phyloP scores from a whole-genome alignment of 2,888 invertebrate genomes.

The Poecilobothrus nobilitatus region DNA sequence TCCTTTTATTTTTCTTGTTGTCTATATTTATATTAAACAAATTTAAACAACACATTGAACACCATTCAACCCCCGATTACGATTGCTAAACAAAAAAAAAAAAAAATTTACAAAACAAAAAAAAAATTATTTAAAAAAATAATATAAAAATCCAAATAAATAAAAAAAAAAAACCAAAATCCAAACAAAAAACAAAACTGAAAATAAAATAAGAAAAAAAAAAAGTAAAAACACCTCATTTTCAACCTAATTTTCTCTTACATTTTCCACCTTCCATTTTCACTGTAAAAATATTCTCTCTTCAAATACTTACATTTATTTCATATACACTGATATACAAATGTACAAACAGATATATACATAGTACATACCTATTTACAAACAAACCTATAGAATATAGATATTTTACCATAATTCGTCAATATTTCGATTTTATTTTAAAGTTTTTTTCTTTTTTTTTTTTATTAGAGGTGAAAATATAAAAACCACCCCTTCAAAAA shows the following conservation, averaged over 20 bases:
- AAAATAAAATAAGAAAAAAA: slow-evolving; percentile 23
- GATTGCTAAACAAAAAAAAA: slow-evolving; percentile 2
- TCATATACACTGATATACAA: too few species aligned
- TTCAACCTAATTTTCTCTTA: background rate
- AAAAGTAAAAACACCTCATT: slow-evolving; percentile 24
- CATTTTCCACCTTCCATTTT: background rate
- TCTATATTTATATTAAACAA: slow-evolving; percentile 9
- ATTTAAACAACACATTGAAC: slow-evolving; percentile 11
- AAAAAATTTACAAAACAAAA: slow-evolving; percentile 13
- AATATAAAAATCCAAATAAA: slow-evolving; percentile 20
- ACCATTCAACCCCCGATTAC: slow-evolving; percentile 2
- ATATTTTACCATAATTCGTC: too few species aligned
- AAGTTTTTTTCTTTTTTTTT: too few species aligned
- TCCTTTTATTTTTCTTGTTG: background rate
- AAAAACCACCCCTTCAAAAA: too few species aligned
- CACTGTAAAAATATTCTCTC: background rate
- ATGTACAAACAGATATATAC: too few species aligned
- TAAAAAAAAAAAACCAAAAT: slow-evolving; percentile 27
- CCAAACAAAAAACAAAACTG: slow-evolving; percentile 28
- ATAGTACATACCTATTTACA: too few species aligned
- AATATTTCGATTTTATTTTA: too few species aligned
- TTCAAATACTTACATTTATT: background rate
- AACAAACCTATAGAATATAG: too few species aligned
- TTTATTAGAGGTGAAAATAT: too few species aligned
- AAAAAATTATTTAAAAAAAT: slow-evolving; percentile 20